Base-by-base conservation (phyloP, 1,140 invertebrate genomes). In the Drosophila biarmipes region DNA sequence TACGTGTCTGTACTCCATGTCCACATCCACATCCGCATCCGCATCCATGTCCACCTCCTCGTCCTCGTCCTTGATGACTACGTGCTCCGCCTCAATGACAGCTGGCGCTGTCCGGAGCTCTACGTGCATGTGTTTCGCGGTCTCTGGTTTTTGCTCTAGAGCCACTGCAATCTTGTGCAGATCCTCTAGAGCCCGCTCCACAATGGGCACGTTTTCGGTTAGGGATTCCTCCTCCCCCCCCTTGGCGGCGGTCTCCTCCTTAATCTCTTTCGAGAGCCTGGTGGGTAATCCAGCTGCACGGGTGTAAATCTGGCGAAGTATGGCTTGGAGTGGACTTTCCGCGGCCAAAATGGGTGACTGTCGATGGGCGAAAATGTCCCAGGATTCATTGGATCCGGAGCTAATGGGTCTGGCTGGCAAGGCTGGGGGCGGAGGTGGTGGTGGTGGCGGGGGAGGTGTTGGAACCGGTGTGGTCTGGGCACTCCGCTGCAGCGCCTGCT, bases 181-280 rank as follows among this genome's bases (percentile, higher is more conserved):
- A 59, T 91, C 90, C 62, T 81, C 72, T 15, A 91, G 62, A 2
- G 90, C 90, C 6, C 78, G 67, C 53, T 91, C 90, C 64, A 91
- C 90, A 40, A 90, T 90, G 19, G 90, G 90, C 73, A 91, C 79
- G 57, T 91, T 91, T 54, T 91, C 90, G 24, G 73, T 37, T 6
- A 42, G 42, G 6, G 54, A 46, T 35, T 37, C 46, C 46, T 68
- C 37, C 1, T 27, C 19, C 21, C 46, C 35, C 40, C 55, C 72
- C 2, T 31, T 29, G 6, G 27, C 10, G 6, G 29, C 7, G 4
- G 15, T 15, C 4, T 38, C 62, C 57, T 64, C 62, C 31, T 31
- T 63, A 59, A 46, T 42, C 29, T 59, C 49, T 37, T 90, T 85
- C 21, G 58, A 24, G 8, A 42, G 15, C 14, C 57, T 68, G 7